These are phyloP conservation scores for Actinia equina DNA, from an alignment of 64 coral and sea anemone species.

Conservation along the genomic window DNA sequence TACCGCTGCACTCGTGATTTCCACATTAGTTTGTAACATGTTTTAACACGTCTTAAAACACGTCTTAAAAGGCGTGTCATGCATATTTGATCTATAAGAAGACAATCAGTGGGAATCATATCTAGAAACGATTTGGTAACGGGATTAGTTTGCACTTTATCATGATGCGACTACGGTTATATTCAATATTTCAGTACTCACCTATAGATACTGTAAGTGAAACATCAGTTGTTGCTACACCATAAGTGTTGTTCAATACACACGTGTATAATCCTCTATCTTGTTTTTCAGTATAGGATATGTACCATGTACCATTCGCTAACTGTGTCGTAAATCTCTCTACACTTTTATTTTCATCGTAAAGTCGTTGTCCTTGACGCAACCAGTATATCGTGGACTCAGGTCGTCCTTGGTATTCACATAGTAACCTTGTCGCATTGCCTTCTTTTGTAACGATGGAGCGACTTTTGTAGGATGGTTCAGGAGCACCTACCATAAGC, in stretches of 20 bases:
- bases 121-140: too few species aligned
- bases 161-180: too few species aligned
- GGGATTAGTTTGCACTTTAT: too few species aligned
- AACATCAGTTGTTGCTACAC: conserved; percentile 10
- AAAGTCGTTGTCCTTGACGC: conserved; percentile 29
- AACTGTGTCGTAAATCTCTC: conserved; percentile 3
- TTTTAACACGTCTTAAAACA: too few species aligned
- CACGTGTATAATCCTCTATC: conserved; percentile 45
- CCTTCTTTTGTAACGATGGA: conserved; percentile 4
- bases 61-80: too few species aligned
- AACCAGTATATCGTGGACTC: conserved; percentile 42
- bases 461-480: background rate
- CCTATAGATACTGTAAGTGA: conserved; percentile 30
- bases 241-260: conserved; percentile 42
- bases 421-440: conserved; percentile 9
- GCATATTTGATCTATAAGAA: too few species aligned
- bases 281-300: conserved; percentile 8
- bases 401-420: conserved; percentile 47
- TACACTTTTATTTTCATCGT: background rate
- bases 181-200: background rate
- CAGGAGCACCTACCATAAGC: background rate
- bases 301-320: conserved; percentile 41
- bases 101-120: too few species aligned
- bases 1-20: too few species aligned
- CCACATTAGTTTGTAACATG: too few species aligned